A percentile compares a stretch with the other conserved stretches of the same genome.
These are phyloP conservation scores for Forbesichthys agassizii DNA, from an alignment of 2,113 vertebrate genomes.

Conservation along the genomic window DNA sequence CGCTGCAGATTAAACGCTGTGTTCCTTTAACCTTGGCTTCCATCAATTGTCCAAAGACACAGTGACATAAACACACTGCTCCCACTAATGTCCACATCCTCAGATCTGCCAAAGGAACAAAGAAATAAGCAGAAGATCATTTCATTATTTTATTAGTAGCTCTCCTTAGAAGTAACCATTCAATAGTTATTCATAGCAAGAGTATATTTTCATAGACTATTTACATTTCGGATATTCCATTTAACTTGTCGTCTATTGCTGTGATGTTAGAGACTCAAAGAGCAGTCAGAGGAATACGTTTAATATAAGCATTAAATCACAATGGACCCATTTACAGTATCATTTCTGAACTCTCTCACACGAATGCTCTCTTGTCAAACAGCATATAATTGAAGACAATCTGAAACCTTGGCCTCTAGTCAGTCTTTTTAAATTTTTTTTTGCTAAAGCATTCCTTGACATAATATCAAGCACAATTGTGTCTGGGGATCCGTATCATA, in stretches of 20 bases:
- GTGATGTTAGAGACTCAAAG: too few species aligned
- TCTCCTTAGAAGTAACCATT: background rate
- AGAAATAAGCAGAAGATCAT: background rate
- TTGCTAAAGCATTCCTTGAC: slow-evolving; percentile 64
- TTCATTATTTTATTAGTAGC: background rate
- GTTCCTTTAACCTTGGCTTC: slow-evolving; percentile 81
- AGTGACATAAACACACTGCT: slow-evolving; percentile 84
- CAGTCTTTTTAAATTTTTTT: slow-evolving; percentile 7
- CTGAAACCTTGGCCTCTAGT: slow-evolving; percentile 36
- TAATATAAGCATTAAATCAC: slow-evolving; percentile 4
- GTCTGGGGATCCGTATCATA: slow-evolving; percentile 41
- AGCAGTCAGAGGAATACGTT: slow-evolving; percentile 14
- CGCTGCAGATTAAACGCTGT: slow-evolving; percentile 87
- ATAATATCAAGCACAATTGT: slow-evolving; percentile 37
- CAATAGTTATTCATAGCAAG: too few species aligned
- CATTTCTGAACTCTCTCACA: slow-evolving; percentile 11
- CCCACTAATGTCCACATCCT: slow-evolving; percentile 88
- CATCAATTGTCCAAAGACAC: slow-evolving; percentile 81
- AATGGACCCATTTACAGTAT: slow-evolving; percentile 15
- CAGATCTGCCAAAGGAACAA: slow-evolving; percentile 73
- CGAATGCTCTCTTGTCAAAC: slow-evolving; percentile 32
- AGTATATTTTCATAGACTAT: background rate
- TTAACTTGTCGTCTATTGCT: too few species aligned
- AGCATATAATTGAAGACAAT: slow-evolving; percentile 25
- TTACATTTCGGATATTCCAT: background rate